Evolutionary conservation across 2,888 invertebrate genomes (phyloP).

Genomic region (Syrista parreyssii): DNA sequence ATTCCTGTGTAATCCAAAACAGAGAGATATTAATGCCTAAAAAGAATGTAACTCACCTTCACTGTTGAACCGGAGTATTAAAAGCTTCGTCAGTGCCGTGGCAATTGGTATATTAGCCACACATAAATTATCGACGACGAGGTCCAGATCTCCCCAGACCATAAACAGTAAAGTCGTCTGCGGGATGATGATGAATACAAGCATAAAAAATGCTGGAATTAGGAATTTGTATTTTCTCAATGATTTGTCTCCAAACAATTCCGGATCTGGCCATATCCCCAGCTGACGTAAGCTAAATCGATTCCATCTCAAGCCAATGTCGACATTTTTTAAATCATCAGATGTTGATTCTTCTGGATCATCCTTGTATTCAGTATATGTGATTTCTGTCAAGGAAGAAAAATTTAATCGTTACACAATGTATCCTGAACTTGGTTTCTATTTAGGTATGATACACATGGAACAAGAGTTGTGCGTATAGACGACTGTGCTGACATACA

Average conservation of each 20-base stretch:
- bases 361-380: no score
- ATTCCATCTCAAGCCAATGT: slow-evolving; percentile 30
- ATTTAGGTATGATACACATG: no score
- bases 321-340: no score
- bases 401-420: no score
- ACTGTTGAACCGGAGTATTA: slow-evolving; percentile 19
- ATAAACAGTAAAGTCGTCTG: slow-evolving; percentile 20
- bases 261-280: slow-evolving; percentile 41
- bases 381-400: no score
- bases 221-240: not conserved
- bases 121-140: slow-evolving; percentile 42
- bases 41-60: slow-evolving; percentile 22
- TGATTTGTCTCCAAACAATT: not conserved
- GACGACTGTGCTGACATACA: no score
- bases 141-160: slow-evolving; percentile 36
- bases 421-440: no score
- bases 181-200: slow-evolving; percentile 23
- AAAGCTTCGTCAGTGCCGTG: slow-evolving; percentile 25
- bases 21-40: not conserved
- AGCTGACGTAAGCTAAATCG: slow-evolving; percentile 32
- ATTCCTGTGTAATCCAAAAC: no score
- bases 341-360: no score
- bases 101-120: slow-evolving; percentile 30
- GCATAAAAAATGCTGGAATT: slow-evolving; percentile 11
- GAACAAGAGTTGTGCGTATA: no score